A percentile compares a stretch with the other conserved stretches of the same genome.
phyloP scores from a whole-genome alignment of 1,140 invertebrate species.

The Drosophila nigrodunni region DNA sequence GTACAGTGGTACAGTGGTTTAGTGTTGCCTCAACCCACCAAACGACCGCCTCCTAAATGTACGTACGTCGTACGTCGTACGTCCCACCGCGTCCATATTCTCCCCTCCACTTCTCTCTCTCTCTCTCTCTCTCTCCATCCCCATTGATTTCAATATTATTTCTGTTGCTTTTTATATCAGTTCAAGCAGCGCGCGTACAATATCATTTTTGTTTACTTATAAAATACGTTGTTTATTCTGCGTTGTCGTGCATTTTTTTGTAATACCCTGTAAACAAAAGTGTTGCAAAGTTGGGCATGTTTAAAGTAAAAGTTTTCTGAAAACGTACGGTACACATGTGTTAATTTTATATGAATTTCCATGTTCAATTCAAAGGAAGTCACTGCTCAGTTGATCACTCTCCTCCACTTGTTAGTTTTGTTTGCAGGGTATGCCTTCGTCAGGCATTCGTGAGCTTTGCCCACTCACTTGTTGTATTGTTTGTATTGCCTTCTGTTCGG shows the following conservation, averaged over 20 bases:
- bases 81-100: neutral
- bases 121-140: too few species aligned
- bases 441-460: neutral
- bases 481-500: constrained; percentile 12
- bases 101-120: too few species aligned
- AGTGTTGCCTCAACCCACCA: neutral
- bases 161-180: constrained; percentile 47
- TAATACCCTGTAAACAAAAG: constrained; percentile 22
- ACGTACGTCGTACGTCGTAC: constrained; percentile 4
- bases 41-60: neutral
- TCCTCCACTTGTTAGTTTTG: neutral
- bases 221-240: constrained; percentile 69
- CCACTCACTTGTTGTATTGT: neutral
- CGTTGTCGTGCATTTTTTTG: constrained; percentile 44
- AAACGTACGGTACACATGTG: too few species aligned
- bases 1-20: neutral
- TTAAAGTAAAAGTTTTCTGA: too few species aligned
- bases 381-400: too few species aligned
- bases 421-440: neutral
- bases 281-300: neutral
- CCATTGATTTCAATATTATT: constrained; percentile 2
- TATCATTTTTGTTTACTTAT: constrained; percentile 68
- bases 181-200: constrained; percentile 58
- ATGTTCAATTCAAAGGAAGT: too few species aligned
- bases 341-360: too few species aligned